These are phyloP conservation scores for Phalera bucephala DNA, from an alignment of 2,888 invertebrate genomes.

Conservation along the genomic window DNA sequence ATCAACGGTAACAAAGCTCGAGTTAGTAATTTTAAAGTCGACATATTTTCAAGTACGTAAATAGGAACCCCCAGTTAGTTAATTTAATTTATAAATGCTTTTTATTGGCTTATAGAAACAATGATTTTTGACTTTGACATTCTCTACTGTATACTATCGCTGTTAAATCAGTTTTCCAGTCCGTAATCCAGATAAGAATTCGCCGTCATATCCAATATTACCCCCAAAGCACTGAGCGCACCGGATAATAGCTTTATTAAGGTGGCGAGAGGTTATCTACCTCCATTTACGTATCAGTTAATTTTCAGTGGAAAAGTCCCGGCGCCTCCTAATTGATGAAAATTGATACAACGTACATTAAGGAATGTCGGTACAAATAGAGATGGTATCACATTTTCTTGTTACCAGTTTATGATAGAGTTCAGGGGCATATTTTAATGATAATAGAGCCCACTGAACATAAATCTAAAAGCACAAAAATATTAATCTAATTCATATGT, in stretches of 20 bases:
- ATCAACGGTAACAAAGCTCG: no score
- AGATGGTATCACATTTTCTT: background rate
- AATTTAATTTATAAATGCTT: no score
- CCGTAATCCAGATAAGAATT: background rate
- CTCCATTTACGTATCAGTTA: background rate
- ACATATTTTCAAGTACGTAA: no score
- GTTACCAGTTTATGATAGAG: no score
- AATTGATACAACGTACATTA: background rate
- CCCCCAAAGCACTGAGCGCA: background rate
- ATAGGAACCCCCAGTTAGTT: no score
- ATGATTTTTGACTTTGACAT: no score
- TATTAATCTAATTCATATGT: no score
- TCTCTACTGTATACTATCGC: background rate
- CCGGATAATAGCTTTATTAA: conserved; percentile 1
- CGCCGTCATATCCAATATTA: background rate
- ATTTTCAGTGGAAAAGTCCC: background rate
- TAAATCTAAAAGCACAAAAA: no score
- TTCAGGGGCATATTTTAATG: no score
- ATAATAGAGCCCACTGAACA: no score
- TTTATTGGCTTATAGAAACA: no score
- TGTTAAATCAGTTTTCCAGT: background rate
- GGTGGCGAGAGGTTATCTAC: background rate
- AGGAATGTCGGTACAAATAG: background rate
- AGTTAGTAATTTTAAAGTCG: no score
- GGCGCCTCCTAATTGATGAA: background rate